Base-by-base conservation (phyloP, 2,888 invertebrate genomes). In the Ceraclea dissimilis region DNA sequence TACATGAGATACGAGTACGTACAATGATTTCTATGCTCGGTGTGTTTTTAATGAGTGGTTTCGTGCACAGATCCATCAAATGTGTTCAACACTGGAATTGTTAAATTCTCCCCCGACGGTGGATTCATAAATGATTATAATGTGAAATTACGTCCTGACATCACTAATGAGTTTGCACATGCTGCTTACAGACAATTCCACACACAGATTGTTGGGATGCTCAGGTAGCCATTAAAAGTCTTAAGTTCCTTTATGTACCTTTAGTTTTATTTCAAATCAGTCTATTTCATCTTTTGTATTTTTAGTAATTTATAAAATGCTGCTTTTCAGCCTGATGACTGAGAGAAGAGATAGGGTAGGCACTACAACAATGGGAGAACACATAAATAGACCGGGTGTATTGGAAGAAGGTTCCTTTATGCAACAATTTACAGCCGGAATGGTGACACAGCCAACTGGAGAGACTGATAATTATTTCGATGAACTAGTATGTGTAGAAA, bases 111-210 rank as follows among this genome's bases (percentile, higher is more conserved):
- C n/a, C n/a, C n/a, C n/a, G n/a, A 26, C 26, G 10, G 10, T 6
- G 10, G 26, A 26, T 26, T 26, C 10, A 10, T 6, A 6, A 10
- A 26, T 26, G 26, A 10, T 26, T 26, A 26, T 26, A 26, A 26
- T 26, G 5, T 10, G 26, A 26, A 26, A 10, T 6, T 26, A 26
- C 26, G 5, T 69, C 78, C 84, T 1, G 70, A 78, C 0, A 78
- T 83, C 2, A 67, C 79, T 1, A 84, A 83, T 67, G 79, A 76
- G 52, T 84, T 85, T 65, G 80, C 84, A 1, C 78, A 83, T 0
- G 84, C 81, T 16, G 85, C 84, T 1, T 83, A 81, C 65, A 70
- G 85, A 67, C 79, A 81, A 65, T 82, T 84, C 62, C 85, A 85
- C 67, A 76, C 81, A 1, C 72, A 83, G 63, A 78, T 85, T 56